A percentile compares a stretch with the other conserved stretches of the same genome.
Conservation (phyloP, 2,797 vertebrate species). For the Bufotes viridis region DNA sequence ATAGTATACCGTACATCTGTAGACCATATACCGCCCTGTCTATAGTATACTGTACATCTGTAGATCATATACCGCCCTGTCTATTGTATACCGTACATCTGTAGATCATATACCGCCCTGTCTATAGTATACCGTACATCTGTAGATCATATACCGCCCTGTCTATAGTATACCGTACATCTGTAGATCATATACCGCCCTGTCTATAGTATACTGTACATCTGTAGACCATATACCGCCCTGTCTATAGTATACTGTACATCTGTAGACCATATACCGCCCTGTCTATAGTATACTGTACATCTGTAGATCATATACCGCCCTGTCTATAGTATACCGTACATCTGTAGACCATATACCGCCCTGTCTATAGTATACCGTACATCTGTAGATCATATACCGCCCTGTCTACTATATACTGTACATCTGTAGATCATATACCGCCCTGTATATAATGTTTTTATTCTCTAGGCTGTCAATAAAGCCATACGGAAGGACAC, state of each 20-base stretch:
- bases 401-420: neutral
- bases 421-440: neutral
- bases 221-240: neutral
- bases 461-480: slow-evolving; percentile 74
- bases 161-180: neutral
- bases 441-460: neutral
- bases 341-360: too few species aligned
- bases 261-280: neutral
- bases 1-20: too few species aligned
- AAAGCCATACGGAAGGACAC: slow-evolving; percentile 82
- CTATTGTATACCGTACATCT: neutral
- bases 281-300: too few species aligned
- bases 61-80: neutral
- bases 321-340: too few species aligned
- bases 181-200: too few species aligned
- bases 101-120: too few species aligned
- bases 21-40: too few species aligned
- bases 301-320: too few species aligned
- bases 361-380: too few species aligned
- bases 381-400: too few species aligned
- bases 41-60: neutral
- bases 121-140: too few species aligned
- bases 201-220: neutral
- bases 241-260: neutral
- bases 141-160: neutral